phyloP scores from a whole-genome alignment of 1,140 invertebrate species.

The Eueides isabella region DNA sequence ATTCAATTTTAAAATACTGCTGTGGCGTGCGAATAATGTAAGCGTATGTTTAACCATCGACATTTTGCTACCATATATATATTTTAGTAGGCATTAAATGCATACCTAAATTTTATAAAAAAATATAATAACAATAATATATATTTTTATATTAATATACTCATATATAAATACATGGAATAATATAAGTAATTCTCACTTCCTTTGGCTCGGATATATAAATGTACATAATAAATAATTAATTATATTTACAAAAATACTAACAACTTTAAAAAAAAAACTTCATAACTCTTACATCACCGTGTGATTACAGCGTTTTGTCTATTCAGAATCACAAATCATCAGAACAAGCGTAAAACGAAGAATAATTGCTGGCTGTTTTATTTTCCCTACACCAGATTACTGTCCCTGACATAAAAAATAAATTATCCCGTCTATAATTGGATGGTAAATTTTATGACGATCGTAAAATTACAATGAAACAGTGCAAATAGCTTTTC shows the following conservation, averaged over 20 bases:
- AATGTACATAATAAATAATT: too few species aligned
- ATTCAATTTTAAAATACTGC: not conserved
- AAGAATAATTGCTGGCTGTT: constrained; percentile 47
- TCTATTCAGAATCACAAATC: constrained; percentile 21
- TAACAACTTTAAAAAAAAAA: too few species aligned
- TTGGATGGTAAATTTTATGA: constrained; percentile 71
- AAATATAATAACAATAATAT: too few species aligned
- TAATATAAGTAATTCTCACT: too few species aligned
- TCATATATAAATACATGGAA: too few species aligned
- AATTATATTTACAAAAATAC: too few species aligned
- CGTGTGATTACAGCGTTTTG: not conserved
- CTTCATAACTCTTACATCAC: not conserved
- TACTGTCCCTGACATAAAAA: constrained; percentile 64
- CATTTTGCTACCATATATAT: not conserved
- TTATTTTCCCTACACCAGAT: constrained; percentile 55
- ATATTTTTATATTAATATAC: too few species aligned
- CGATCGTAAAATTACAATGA: constrained; percentile 69
- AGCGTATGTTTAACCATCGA: not conserved
- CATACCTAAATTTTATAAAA: too few species aligned
- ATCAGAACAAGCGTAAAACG: constrained; percentile 39
- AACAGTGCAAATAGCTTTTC: constrained; percentile 64
- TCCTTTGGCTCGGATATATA: too few species aligned
- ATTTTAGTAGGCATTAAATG: too few species aligned
- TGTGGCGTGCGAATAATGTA: not conserved
- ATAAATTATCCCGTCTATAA: constrained; percentile 62